A percentile compares a stretch with the other conserved stretches of the same genome.
Evolutionary conservation across 2,113 vertebrate genomes (phyloP).

Genomic region (Plotosus lineatus): DNA sequence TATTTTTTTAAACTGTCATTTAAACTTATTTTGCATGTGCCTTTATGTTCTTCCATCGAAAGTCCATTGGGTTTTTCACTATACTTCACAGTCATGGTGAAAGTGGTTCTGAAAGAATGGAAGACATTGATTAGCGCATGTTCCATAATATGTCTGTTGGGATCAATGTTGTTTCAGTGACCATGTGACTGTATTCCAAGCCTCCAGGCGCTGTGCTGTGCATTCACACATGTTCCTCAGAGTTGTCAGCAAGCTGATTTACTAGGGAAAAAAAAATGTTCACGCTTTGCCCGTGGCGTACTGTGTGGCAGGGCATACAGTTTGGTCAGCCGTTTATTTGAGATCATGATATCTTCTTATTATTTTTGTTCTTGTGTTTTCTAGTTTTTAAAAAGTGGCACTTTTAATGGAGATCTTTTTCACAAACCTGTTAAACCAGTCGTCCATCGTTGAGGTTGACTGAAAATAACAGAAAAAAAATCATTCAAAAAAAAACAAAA

Average conservation of each 20-base stretch:
- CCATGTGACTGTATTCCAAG: too few species aligned
- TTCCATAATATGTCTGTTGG: neutral
- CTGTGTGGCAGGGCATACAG: neutral
- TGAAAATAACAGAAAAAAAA: constrained; percentile 12
- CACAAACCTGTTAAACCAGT: neutral
- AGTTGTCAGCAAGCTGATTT: too few species aligned
- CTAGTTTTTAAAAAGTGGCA: too few species aligned
- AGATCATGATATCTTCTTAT: neutral
- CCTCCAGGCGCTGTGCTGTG: neutral
- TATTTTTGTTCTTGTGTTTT: neutral
- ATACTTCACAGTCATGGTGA: neutral
- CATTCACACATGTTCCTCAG: neutral
- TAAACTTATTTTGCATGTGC: neutral
- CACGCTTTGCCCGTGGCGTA: neutral
- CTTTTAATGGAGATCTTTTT: neutral
- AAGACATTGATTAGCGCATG: neutral
- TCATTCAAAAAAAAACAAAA: too few species aligned
- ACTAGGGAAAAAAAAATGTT: too few species aligned
- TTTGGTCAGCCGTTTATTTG: neutral
- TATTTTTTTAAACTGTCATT: neutral
- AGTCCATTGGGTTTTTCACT: neutral
- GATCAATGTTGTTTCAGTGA: neutral
- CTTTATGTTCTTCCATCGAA: neutral
- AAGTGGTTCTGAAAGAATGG: neutral
- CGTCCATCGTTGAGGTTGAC: neutral